phyloP scores from a whole-genome alignment of 2,888 invertebrate species.

The Prosapia bicincta region DNA sequence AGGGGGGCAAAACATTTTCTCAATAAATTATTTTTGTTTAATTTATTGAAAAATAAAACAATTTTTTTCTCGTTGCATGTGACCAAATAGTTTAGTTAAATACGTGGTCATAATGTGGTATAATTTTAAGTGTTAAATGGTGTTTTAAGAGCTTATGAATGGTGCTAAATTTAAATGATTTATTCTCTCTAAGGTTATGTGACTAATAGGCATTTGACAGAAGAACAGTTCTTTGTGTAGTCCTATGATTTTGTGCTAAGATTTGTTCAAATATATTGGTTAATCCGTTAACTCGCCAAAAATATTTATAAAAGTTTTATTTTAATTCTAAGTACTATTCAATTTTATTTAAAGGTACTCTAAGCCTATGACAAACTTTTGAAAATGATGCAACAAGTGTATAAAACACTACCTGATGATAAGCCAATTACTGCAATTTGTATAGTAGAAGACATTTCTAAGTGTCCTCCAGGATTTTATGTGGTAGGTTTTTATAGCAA shows the following conservation, averaged over 20 bases:
- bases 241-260: background rate
- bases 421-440: conserved; percentile 60
- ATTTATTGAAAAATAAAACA: no score
- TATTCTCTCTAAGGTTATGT: background rate
- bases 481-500: conserved; percentile 50
- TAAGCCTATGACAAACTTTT: background rate
- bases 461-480: conserved; percentile 59
- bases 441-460: conserved; percentile 58
- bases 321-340: no score
- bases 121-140: no score
- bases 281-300: no score
- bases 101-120: no score
- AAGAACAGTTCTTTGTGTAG: background rate
- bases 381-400: conserved; percentile 42
- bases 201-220: background rate
- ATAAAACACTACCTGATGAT: conserved; percentile 68
- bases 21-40: no score
- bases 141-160: no score
- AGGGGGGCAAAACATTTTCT: no score
- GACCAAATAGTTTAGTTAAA: no score
- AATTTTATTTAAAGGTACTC: no score
- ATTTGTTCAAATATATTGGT: background rate
- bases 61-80: no score
- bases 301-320: no score
- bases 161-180: background rate